Evolutionary conservation across 64 coral and sea anemone genomes (phyloP), one percentile per base, ranked within the genome.

Genomic region (Actinia tenebrosa): DNA sequence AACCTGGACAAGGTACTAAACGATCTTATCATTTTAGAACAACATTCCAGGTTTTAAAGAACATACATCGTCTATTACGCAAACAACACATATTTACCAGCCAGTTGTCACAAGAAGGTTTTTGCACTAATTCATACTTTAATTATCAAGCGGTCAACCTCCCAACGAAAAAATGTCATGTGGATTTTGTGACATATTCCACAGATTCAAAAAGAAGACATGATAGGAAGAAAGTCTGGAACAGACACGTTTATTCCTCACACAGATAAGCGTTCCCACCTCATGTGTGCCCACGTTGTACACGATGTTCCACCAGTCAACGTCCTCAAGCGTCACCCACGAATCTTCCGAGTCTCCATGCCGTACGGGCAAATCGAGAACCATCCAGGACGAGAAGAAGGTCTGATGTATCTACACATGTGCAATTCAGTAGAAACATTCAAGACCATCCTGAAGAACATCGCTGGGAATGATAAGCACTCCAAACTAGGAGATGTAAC

Each of bases 291-390:
- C 20, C 91, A 93, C 72, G 91, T 93, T 43, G 91, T 86, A 20
- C 68, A 55, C 17, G 87, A 93, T 20, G 56, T 89, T 44, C 72
- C 87, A 45, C 91, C 91, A 4, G 83, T 89, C 16, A 89, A 93
- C 46, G 87, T 11, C 15, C 60, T 89, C 0, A 13, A 43, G 23
- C 72, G 87, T 1, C 91, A 93, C 46, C 71, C 58, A 18, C 91
- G 91, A 15, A 72, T 93, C 16, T 93, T 93, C 55, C 91, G 91
- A 13, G 87, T 93, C 68, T 93, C 91, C 4, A 93, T 93, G 91
- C 87, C 91, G 5, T 93, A 89, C 50, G 91, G 91, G 19, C 55
- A 89, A 14, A 58, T 80, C 2, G 54, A 87, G 64, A 85, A 81
- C 4, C 46, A 82, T 7, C 87, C 91, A 5, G 72, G 82, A 8